Conservation (phyloP, 2,797 vertebrate genomes). For the Falco rusticolus region DNA sequence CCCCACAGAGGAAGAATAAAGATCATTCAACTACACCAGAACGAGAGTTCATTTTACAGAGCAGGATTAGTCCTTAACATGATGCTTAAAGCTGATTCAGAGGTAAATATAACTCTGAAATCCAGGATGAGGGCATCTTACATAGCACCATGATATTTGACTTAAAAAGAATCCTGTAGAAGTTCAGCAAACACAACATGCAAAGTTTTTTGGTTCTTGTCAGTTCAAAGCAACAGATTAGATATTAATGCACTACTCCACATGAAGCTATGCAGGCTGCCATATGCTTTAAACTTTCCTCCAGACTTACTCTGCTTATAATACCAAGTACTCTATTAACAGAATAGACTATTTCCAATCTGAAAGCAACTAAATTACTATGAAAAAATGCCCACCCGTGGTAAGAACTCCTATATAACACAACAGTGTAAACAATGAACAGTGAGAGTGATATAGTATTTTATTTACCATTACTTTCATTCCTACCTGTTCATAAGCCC, state of each 20-base stretch:
- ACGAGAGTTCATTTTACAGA: conserved; percentile 28
- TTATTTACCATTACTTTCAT: neutral
- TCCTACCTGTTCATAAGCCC: conserved; percentile 92
- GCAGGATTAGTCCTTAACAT: conserved; percentile 59
- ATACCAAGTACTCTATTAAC: neutral
- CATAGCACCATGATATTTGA: neutral
- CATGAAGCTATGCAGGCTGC: neutral
- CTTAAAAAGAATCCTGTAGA: neutral
- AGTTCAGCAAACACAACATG: neutral
- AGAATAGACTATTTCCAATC: neutral
- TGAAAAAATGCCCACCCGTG: neutral
- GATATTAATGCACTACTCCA: neutral
- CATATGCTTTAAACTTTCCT: no score
- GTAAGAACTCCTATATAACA: neutral
- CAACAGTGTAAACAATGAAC: neutral
- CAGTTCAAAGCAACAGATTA: neutral
- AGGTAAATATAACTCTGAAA: conserved; percentile 70
- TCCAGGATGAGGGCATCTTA: conserved; percentile 38
- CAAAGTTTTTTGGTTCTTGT: neutral
- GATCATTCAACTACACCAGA: conserved; percentile 15
- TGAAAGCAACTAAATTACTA: neutral
- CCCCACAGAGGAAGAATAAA: neutral
- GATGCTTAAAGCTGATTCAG: conserved; percentile 64
- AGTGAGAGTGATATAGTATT: neutral
- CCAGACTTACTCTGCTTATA: neutral